phyloP scores from a whole-genome alignment of 2,888 invertebrate genomes.

The Anthrax anthrax region DNA sequence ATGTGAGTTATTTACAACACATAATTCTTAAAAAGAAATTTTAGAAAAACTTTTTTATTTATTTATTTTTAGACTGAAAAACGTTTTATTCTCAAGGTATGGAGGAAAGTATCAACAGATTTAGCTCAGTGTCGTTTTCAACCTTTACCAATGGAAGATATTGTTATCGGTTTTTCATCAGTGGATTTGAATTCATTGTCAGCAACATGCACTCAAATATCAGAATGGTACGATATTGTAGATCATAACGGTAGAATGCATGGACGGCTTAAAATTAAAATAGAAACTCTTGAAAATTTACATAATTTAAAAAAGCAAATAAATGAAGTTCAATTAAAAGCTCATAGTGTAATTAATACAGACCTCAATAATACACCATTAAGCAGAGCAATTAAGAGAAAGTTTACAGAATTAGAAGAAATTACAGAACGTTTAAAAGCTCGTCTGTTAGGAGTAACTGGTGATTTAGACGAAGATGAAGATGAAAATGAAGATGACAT shows the following conservation, averaged over 20 bases:
- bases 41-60: background rate
- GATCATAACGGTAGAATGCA: slow-evolving; percentile 42
- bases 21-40: too few species aligned
- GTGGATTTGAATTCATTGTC: slow-evolving; percentile 41
- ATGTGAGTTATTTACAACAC: slow-evolving; percentile 33
- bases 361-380: slow-evolving; percentile 29
- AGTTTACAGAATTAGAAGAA: slow-evolving; percentile 46
- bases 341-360: slow-evolving; percentile 5
- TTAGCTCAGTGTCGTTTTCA: slow-evolving; percentile 21
- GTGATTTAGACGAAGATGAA: slow-evolving; percentile 37
- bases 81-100: slow-evolving; percentile 44
- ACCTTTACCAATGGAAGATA: slow-evolving; percentile 41
- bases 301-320: background rate
- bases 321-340: background rate
- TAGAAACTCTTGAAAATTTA: slow-evolving; percentile 39
- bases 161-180: slow-evolving; percentile 44
- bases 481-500: slow-evolving; percentile 14
- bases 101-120: slow-evolving; percentile 39
- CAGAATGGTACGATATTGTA: slow-evolving; percentile 50
- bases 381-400: slow-evolving; percentile 40
- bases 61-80: slow-evolving; percentile 36
- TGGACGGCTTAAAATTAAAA: slow-evolving; percentile 45
- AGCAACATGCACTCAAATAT: slow-evolving; percentile 36
- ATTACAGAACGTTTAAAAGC: slow-evolving; percentile 45
- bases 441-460: slow-evolving; percentile 42